Percentiles rank a stretch among this genome's conserved stretches.
Evolutionary conservation across 2,113 vertebrate genomes (phyloP).

Genomic region (Nannospalax galili): DNA sequence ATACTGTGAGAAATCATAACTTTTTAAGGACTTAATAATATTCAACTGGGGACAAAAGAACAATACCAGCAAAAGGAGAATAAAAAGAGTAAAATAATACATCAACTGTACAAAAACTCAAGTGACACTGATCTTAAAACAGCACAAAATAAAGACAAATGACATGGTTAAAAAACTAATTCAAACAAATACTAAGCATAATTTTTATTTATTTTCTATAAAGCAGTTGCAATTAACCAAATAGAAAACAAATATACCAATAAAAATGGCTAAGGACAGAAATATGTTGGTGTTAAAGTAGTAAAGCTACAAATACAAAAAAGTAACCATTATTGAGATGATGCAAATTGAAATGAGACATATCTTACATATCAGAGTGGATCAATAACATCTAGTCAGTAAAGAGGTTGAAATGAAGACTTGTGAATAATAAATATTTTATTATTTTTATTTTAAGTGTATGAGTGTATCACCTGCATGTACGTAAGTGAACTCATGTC

Average conservation of each 20-base stretch:
- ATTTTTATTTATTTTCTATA: not conserved
- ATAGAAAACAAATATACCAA: not conserved
- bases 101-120: not conserved
- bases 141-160: not conserved
- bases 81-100: constrained; percentile 6
- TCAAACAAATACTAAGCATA: not conserved
- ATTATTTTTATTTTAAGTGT: too few species aligned
- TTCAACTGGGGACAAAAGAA: constrained; percentile 6
- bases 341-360: not conserved
- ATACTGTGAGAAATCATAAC: not conserved
- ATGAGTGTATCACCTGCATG: too few species aligned
- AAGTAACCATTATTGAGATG: not conserved
- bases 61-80: not conserved
- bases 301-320: not conserved
- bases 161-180: not conserved
- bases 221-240: not conserved
- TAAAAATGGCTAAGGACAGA: not conserved
- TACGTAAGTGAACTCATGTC: too few species aligned
- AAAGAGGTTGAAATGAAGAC: not conserved
- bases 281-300: not conserved
- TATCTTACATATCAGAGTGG: not conserved
- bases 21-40: not conserved
- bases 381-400: not conserved
- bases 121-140: not conserved
- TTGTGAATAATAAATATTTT: not conserved